Evolutionary conservation across 2,797 vertebrate species (phyloP).

Genomic region (Anas capensis): DNA sequence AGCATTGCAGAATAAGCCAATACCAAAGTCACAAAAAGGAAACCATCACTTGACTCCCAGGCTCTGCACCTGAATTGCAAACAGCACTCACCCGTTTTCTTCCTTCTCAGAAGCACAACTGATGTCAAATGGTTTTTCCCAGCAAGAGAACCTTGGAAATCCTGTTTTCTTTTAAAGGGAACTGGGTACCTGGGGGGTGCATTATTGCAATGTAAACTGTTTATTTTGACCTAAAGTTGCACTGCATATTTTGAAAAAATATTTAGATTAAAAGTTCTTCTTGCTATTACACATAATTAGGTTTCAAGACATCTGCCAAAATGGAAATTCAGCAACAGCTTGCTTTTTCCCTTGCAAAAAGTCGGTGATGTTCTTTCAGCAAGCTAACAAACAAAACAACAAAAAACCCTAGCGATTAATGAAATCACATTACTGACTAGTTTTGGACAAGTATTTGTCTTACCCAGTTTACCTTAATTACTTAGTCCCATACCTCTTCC

Average conservation of each 20-base stretch:
- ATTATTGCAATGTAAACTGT: conserved; percentile 19
- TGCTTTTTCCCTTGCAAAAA: background rate
- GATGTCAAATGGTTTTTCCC: background rate
- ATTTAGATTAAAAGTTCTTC: conserved; percentile 15
- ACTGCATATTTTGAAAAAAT: background rate
- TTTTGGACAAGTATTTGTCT: background rate
- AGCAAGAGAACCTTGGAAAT: background rate
- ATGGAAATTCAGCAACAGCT: background rate
- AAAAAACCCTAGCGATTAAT: background rate
- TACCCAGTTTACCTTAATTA: background rate
- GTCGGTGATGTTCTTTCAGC: background rate
- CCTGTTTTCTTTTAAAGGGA: background rate
- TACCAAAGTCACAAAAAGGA: background rate
- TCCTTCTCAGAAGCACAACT: background rate
- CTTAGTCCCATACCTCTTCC: background rate
- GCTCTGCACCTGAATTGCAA: background rate
- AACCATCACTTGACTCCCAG: background rate
- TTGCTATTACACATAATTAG: background rate
- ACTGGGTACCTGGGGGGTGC: background rate
- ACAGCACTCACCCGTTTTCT: accelerated
- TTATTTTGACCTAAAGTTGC: conserved; percentile 1
- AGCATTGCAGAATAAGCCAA: background rate
- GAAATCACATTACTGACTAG: background rate
- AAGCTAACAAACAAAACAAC: background rate
- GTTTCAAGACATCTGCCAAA: background rate